phyloP scores from a whole-genome alignment of 2,113 vertebrate species.

The Ceyx melanurus region DNA sequence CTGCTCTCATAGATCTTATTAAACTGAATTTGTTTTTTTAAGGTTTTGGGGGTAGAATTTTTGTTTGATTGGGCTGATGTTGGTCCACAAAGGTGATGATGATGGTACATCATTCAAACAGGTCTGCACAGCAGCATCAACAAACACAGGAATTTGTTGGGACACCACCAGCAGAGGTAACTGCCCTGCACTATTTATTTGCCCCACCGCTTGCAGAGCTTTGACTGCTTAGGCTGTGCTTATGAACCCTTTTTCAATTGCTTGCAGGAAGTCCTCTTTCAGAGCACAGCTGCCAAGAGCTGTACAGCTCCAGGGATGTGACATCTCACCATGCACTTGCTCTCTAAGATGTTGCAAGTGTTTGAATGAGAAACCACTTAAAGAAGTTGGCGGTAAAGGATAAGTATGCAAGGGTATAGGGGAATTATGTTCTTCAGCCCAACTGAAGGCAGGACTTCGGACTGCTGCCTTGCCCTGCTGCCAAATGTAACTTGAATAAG shows the following conservation, averaged over 20 bases:
- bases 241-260: neutral
- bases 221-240: neutral
- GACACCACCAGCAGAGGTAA: neutral
- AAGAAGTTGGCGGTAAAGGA: neutral
- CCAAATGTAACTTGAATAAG: neutral
- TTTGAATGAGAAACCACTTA: neutral
- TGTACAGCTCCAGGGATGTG: neutral
- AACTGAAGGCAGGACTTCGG: neutral
- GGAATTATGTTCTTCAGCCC: neutral
- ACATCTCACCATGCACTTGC: neutral
- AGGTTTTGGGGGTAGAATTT: neutral
- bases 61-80: neutral
- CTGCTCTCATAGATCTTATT: neutral
- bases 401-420: neutral
- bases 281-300: neutral
- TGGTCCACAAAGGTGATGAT: neutral
- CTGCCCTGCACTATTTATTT: neutral
- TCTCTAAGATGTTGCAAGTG: neutral
- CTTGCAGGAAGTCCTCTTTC: neutral
- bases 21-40: neutral
- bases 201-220: neutral
- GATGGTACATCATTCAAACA: neutral
- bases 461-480: neutral
- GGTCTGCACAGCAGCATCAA: neutral
- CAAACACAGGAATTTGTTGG: neutral